A percentile compares a stretch with the other conserved stretches of the same genome.
These are phyloP conservation scores for Spongilla lacustris DNA, from an alignment of 37 sponge, comb jelly and placozoan species.

Conservation along the genomic window DNA sequence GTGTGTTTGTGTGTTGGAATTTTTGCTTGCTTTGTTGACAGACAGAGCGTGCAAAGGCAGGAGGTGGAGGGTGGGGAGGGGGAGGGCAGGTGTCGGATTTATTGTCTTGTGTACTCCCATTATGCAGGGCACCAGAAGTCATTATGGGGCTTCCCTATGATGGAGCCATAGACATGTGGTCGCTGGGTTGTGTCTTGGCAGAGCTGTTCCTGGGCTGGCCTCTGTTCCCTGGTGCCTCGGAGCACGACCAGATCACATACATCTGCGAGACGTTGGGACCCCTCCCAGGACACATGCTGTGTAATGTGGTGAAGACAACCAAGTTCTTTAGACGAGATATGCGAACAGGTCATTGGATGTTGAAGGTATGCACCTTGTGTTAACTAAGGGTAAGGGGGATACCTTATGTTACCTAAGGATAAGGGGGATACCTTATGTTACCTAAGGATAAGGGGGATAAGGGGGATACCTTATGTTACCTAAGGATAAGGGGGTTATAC, in stretches of 20 bases:
- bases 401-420: no score
- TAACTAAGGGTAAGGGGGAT: no score
- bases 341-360: slow-evolving; percentile 2
- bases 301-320: slow-evolving; percentile 39
- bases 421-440: no score
- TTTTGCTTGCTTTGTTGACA: no score
- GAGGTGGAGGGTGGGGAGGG: no score
- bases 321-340: slow-evolving; percentile 58
- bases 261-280: slow-evolving; percentile 74
- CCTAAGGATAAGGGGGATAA: no score
- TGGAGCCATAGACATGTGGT: slow-evolving; percentile 95
- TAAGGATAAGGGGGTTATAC: no score
- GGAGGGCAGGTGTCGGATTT: no score
- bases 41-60: no score
- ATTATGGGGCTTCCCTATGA: slow-evolving; percentile 86
- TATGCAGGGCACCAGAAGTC: slow-evolving; percentile 91
- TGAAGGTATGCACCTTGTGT: no score
- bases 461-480: no score
- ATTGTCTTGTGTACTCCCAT: neutral
- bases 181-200: slow-evolving; percentile 92
- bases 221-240: slow-evolving; percentile 88
- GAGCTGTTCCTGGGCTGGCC: slow-evolving; percentile 96
- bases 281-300: slow-evolving; percentile 56
- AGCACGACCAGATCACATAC: slow-evolving; percentile 87
- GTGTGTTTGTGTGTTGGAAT: neutral